These are phyloP conservation scores for Peromyscus attwateri DNA, from an alignment of 2,797 vertebrate genomes.

Conservation along the genomic window DNA sequence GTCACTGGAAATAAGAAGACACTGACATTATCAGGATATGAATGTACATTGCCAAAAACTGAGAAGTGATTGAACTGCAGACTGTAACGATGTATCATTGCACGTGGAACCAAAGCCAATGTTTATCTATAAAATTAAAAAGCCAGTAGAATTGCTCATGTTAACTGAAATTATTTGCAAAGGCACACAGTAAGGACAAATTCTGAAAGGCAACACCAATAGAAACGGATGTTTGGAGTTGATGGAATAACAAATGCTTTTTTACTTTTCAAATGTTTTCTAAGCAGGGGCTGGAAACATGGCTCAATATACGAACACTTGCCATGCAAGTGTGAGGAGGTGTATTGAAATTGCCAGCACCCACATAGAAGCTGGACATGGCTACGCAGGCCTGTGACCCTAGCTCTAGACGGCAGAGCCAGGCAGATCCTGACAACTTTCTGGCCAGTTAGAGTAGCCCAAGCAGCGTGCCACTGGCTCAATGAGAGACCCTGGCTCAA, in stretches of 20 bases:
- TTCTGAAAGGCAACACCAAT: not conserved
- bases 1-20: not conserved
- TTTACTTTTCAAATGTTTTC: constrained; percentile 10
- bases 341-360: not conserved
- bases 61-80: constrained; percentile 23
- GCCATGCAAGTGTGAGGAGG: not conserved
- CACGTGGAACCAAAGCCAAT: not conserved
- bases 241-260: not conserved
- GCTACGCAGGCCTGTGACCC: not conserved
- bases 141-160: not conserved
- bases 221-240: not conserved
- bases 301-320: not conserved
- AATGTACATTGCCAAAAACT: constrained; percentile 12
- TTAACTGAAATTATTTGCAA: not conserved
- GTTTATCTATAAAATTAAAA: not conserved
- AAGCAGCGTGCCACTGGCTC: not conserved
- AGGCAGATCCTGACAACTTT: too few relatives aligned
- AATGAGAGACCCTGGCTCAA: not conserved
- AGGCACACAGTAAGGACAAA: not conserved
- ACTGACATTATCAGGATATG: not conserved
- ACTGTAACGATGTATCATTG: not conserved
- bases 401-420: not conserved
- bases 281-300: not conserved
- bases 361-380: not conserved
- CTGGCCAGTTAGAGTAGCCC: not conserved